Conservation (phyloP, 2,888 invertebrate species). For the Coronaproctus castanopsis region DNA sequence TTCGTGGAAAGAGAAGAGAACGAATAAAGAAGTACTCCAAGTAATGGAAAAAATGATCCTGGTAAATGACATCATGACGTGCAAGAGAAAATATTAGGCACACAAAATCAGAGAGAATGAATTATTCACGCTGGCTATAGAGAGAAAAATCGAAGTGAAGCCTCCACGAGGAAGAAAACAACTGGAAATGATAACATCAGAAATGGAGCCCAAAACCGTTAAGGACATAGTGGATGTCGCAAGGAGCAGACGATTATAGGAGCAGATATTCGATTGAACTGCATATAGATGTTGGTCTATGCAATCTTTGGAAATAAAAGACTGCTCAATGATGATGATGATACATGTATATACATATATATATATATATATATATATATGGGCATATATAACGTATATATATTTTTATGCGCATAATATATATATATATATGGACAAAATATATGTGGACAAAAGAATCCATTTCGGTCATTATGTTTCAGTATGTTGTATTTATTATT, state of each 20-base stretch:
- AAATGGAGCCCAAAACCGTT: neutral
- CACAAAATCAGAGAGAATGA: neutral
- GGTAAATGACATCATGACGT: neutral
- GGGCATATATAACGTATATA: no score
- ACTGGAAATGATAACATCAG: neutral
- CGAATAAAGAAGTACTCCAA: neutral
- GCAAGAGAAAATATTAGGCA: neutral
- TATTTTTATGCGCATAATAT: no score
- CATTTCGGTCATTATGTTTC: no score
- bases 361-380: no score
- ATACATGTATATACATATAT: no score
- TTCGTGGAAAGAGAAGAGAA: neutral
- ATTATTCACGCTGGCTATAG: neutral
- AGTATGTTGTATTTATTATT: no score
- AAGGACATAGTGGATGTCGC: neutral
- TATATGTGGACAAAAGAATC: no score
- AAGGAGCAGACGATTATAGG: neutral
- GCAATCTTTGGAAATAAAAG: neutral
- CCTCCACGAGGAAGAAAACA: neutral
- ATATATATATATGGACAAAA: no score
- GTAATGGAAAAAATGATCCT: neutral
- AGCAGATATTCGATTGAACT: neutral
- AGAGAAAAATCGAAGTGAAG: neutral
- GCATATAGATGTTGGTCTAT: neutral
- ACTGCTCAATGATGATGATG: neutral